These are phyloP conservation scores for human (Homo sapiens) DNA, from an alignment of 2,113 vertebrate species.

Conservation along the genomic window DNA sequence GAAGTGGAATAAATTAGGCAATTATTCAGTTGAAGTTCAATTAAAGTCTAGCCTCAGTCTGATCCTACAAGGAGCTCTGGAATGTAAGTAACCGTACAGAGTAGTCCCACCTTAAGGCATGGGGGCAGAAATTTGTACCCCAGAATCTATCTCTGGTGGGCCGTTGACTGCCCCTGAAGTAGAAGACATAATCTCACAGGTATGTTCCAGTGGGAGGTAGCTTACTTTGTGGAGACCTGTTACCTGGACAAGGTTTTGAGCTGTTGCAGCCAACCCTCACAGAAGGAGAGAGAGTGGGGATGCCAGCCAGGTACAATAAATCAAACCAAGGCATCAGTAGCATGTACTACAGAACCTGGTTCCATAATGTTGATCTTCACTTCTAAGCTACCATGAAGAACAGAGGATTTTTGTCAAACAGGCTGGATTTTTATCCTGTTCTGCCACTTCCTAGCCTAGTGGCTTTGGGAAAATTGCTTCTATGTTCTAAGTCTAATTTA, in stretches of 20 bases:
- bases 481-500: neutral
- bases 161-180: neutral
- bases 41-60: neutral
- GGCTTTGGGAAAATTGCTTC: neutral
- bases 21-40: neutral
- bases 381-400: neutral
- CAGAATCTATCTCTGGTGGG: neutral
- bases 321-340: neutral
- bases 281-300: neutral
- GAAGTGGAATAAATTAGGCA: neutral
- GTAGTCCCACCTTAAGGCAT: neutral
- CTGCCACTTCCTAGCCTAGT: neutral
- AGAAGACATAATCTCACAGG: neutral
- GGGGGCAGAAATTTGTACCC: neutral
- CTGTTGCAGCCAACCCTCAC: neutral
- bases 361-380: neutral
- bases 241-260: neutral
- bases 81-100: neutral
- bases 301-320: accelerated
- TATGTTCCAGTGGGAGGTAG: neutral
- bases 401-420: neutral
- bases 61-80: neutral
- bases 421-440: neutral
- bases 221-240: neutral
- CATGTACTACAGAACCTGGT: neutral